Base-by-base conservation (phyloP, 2,888 invertebrate genomes). In the Kuschelorhynchus macadamiae region DNA sequence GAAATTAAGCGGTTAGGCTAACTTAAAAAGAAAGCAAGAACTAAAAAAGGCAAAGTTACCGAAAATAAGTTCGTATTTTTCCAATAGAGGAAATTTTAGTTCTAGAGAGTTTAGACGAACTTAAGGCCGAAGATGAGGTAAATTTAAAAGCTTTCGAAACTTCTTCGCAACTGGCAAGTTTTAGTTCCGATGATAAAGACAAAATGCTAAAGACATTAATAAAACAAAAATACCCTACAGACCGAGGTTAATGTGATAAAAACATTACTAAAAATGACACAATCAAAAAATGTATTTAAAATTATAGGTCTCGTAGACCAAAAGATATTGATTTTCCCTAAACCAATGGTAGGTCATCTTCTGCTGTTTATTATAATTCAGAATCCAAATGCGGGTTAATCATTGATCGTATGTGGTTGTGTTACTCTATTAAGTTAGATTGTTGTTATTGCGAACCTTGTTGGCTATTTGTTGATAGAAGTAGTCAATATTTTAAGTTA, bases 301-400 rank as follows among this genome's bases (percentile, higher is more conserved):
- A 9, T 17, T 44, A 44, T 18, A 18, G 44, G 18, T 14, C 18
- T 44, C 18, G 44, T 11, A 17, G 44, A n/a, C 44, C 44, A 20
- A 44, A 17, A 18, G 44, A 44, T n/a, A 44, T 44, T 9, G 20
- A 20, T 44, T 44, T 44, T 18, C 17, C 44, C 1, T 18, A 44
- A 44, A 44, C 44, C 18, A 44, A 44, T 44, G 44, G 11, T 14
- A 44, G 44, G 44, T 44, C 44, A 44, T 44, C 18, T 44, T 44
- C 18, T 44, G 11, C 18, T 8, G 8, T 4, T 20, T 44, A 11
- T 17, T 44, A 44, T 8, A 42, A 14, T 14, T 42, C 2, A 8
- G 16, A 42, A n/a, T 42, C 42, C 14, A 42, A 42, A 12, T 14
- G 42, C 16, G 42, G n/a, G 12, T 14, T 12, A 42, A 14, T 42